These are phyloP conservation scores for Brachypalpus laphriformis DNA, from an alignment of 2,888 invertebrate species.

Conservation along the genomic window DNA sequence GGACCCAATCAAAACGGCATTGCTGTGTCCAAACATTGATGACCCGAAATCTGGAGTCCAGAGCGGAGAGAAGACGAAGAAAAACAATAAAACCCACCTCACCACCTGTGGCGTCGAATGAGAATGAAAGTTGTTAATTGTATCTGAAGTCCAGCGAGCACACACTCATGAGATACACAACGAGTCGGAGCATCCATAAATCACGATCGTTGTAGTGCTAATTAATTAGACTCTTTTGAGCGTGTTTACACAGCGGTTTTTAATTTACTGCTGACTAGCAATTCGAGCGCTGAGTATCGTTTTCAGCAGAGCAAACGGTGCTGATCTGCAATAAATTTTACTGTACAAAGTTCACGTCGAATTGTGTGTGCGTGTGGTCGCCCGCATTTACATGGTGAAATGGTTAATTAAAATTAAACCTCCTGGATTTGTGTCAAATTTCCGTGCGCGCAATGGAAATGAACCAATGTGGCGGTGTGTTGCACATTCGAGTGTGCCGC, in stretches of 20 bases:
- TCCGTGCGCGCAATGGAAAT: conserved; percentile 43
- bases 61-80: conserved; percentile 5
- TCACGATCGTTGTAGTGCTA: conserved; percentile 43
- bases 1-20: background rate
- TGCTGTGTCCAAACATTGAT: conserved; percentile 45
- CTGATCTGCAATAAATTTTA: conserved; percentile 37
- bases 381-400: conserved; percentile 6
- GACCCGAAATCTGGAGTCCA: conserved; percentile 30
- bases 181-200: conserved; percentile 44
- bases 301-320: conserved; percentile 21
- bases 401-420: conserved; percentile 51
- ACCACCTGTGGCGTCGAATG: conserved; percentile 35
- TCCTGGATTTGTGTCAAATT: conserved; percentile 50
- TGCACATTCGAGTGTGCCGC: conserved; percentile 14
- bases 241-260: conserved; percentile 21
- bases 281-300: conserved; percentile 6
- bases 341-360: background rate
- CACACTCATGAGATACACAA: background rate
- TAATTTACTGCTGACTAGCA: conserved; percentile 43
- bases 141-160: conserved; percentile 22
- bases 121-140: conserved; percentile 63
- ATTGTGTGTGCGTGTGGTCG: conserved; percentile 25
- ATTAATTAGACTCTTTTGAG: conserved; percentile 33
- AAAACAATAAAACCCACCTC: background rate
- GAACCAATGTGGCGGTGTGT: conserved; percentile 39